phyloP scores from a whole-genome alignment of 2,113 vertebrate genomes.

The Indicator indicator region DNA sequence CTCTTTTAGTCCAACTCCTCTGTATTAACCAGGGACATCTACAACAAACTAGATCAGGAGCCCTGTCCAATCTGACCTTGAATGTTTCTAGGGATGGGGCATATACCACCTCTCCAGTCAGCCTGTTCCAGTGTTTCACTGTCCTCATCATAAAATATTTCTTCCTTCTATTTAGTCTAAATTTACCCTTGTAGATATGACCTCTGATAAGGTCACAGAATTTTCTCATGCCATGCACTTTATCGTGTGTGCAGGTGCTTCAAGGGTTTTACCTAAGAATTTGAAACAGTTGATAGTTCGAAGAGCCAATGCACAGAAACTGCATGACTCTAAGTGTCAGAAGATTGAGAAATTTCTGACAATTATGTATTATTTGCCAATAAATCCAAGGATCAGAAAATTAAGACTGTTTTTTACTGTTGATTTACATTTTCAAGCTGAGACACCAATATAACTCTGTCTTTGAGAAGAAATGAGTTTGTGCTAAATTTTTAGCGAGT shows the following conservation, averaged over 20 bases:
- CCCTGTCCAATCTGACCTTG: background rate
- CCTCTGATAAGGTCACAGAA: too few relatives aligned
- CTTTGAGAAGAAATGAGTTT: background rate
- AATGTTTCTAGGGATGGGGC: background rate
- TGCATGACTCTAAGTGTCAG: background rate
- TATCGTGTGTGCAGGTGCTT: too few relatives aligned
- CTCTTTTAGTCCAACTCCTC: too few relatives aligned
- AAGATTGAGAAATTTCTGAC: background rate
- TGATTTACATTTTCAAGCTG: background rate
- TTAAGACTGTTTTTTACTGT: background rate
- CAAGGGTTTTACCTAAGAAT: too few relatives aligned
- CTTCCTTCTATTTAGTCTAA: too few relatives aligned
- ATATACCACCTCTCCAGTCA: background rate
- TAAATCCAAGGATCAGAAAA: background rate
- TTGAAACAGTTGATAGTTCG: background rate
- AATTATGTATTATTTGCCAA: background rate
- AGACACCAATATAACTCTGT: background rate
- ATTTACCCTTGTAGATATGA: too few relatives aligned
- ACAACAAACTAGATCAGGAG: background rate
- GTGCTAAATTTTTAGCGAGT: background rate
- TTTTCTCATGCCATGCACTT: too few relatives aligned
- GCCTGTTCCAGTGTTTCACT: too few relatives aligned
- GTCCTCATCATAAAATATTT: too few relatives aligned
- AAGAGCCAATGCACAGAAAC: background rate
- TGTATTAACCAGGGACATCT: background rate